phyloP scores from a whole-genome alignment of 2,113 vertebrate species.

The Nycticorax nycticorax region DNA sequence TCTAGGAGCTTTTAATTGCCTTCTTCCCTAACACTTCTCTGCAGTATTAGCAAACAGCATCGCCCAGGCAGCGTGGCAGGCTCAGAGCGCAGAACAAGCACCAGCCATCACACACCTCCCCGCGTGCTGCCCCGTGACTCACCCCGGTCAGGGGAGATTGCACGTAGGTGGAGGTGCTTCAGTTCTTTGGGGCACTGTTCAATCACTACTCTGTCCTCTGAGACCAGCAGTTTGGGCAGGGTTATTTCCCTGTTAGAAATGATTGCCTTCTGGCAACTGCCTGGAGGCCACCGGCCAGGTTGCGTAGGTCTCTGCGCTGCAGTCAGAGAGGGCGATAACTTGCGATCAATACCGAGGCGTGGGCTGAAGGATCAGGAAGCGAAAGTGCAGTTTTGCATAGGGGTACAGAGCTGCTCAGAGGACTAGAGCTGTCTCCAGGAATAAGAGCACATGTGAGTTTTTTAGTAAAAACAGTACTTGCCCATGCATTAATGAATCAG shows the following conservation, averaged over 20 bases:
- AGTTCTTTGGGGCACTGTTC: background rate
- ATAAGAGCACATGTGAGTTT: background rate
- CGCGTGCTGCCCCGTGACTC: background rate
- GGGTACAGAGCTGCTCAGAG: background rate
- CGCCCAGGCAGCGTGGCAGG: background rate
- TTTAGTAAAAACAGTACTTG: constrained; percentile 16
- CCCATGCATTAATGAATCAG: background rate
- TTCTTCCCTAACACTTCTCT: background rate
- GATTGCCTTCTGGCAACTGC: background rate
- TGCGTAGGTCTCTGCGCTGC: background rate
- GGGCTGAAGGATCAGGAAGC: background rate
- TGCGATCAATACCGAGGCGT: background rate
- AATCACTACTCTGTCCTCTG: background rate
- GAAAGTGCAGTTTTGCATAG: constrained; percentile 18
- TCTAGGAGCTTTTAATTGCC: background rate
- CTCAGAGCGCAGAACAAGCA: background rate
- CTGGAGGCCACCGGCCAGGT: rapidly evolving
- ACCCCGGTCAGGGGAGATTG: rapidly evolving
- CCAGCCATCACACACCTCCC: background rate
- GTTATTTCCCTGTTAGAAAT: background rate
- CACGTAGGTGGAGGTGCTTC: background rate
- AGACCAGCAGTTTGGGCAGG: background rate
- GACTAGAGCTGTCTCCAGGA: constrained; percentile 18
- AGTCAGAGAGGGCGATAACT: background rate
- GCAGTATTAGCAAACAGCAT: background rate